A percentile compares a stretch with the other conserved stretches of the same genome.
These are phyloP conservation scores for Biston stratarius DNA, from an alignment of 2,888 invertebrate species.

Conservation along the genomic window DNA sequence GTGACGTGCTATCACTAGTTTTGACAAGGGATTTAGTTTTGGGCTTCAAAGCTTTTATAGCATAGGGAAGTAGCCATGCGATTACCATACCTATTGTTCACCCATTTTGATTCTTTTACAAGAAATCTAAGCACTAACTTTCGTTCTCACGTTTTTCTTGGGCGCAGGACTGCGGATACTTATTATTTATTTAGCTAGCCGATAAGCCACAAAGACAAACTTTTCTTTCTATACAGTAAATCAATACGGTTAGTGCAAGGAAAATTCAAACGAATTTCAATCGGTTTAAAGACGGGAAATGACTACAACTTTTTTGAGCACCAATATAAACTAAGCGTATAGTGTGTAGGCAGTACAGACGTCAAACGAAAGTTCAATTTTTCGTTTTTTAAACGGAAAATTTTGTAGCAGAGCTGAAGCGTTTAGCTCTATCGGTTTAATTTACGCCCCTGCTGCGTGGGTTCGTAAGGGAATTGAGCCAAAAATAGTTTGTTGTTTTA, in stretches of 20 bases:
- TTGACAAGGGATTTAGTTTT: slow-evolving; percentile 50
- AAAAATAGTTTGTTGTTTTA: background rate
- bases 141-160: background rate
- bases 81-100: background rate
- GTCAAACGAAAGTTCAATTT: background rate
- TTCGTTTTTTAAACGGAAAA: background rate
- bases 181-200: too few relatives aligned
- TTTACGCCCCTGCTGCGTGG: background rate
- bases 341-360: background rate
- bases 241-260: too few relatives aligned
- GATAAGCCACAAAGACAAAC: too few relatives aligned
- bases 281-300: background rate
- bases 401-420: background rate
- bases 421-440: background rate
- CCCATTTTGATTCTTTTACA: background rate
- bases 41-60: slow-evolving; percentile 18
- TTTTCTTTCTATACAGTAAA: too few relatives aligned
- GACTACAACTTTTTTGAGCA: background rate
- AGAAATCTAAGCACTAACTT: slow-evolving; percentile 1
- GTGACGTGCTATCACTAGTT: slow-evolving; percentile 52
- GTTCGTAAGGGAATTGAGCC: background rate
- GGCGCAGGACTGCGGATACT: background rate
- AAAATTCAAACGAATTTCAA: too few relatives aligned
- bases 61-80: background rate
- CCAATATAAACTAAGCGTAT: background rate